Conservation (phyloP, 2,888 invertebrate genomes). For the Muscina levida region DNA sequence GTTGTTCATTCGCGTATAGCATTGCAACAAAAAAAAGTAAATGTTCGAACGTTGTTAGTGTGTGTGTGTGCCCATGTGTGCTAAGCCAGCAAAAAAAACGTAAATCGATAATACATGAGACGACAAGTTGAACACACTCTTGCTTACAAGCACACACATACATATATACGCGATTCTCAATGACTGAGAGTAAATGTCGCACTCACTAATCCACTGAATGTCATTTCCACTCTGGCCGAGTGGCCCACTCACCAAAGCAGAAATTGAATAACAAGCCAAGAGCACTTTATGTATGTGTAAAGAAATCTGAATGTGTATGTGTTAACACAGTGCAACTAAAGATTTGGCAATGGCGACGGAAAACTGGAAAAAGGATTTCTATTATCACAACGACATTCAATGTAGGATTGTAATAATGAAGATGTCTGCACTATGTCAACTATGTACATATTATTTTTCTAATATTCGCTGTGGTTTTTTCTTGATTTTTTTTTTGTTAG, state of each 20-base stretch:
- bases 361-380: too few relatives aligned
- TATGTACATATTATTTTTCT: too few relatives aligned
- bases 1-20: too few relatives aligned
- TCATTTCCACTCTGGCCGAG: slow-evolving; percentile 61
- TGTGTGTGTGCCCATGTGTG: slow-evolving; percentile 21
- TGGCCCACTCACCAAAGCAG: slow-evolving; percentile 56
- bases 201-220: slow-evolving; percentile 54
- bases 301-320: background rate
- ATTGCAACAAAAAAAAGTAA: too few relatives aligned
- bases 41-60: slow-evolving; percentile 22
- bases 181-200: slow-evolving; percentile 41
- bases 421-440: too few relatives aligned
- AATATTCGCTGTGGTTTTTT: too few relatives aligned
- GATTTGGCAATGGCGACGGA: too few relatives aligned
- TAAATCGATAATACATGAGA: slow-evolving; percentile 62
- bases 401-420: too few relatives aligned
- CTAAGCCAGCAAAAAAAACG: slow-evolving; percentile 52
- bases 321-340: slow-evolving; percentile 10
- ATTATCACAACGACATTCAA: too few relatives aligned
- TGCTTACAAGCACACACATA: background rate
- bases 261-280: slow-evolving; percentile 33
- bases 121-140: slow-evolving; percentile 47
- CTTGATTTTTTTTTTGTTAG: too few relatives aligned
- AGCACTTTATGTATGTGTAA: slow-evolving; percentile 26
- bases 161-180: background rate